These are phyloP conservation scores for Acomys russatus DNA, from an alignment of 2,797 vertebrate species.

Conservation along the genomic window DNA sequence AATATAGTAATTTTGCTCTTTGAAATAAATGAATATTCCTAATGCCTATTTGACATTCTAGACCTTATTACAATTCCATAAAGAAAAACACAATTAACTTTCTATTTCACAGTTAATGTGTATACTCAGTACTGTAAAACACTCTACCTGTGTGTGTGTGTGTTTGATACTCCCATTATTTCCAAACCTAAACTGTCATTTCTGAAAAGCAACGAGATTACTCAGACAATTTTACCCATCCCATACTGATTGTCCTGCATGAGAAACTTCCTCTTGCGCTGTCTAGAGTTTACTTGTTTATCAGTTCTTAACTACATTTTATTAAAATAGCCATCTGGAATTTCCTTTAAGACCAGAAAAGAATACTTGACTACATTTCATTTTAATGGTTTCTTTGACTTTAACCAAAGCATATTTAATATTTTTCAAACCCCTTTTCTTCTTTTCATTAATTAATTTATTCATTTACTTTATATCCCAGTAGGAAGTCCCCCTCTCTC, in stretches of 20 bases:
- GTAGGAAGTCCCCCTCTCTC: too few species aligned
- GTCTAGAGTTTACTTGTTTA: not conserved
- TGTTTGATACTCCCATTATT: not conserved
- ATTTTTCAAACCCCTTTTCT: too few species aligned
- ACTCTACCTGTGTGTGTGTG: conserved; percentile 2
- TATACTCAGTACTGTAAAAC: conserved; percentile 36
- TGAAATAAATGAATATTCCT: conserved; percentile 58
- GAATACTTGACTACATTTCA: not conserved
- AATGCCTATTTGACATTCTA: conserved; percentile 50
- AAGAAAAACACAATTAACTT: conserved; percentile 59
- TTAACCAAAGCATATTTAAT: too few species aligned
- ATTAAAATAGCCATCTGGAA: not conserved
- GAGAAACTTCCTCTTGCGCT: not conserved
- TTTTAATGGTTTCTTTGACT: too few species aligned
- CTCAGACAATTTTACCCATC: not conserved
- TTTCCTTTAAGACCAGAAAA: conserved; percentile 19
- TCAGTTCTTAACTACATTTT: conserved; percentile 44
- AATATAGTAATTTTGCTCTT: conserved; percentile 36
- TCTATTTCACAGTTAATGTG: conserved; percentile 18
- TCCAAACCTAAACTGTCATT: conserved; percentile 52
- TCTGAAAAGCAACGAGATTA: not conserved
- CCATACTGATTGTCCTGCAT: not conserved
- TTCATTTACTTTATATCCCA: too few species aligned
- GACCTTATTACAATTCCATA: conserved; percentile 20
- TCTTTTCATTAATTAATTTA: too few species aligned